Evolutionary conservation across 1,140 invertebrate species (phyloP).

Genomic region (Pomacea maculata): DNA sequence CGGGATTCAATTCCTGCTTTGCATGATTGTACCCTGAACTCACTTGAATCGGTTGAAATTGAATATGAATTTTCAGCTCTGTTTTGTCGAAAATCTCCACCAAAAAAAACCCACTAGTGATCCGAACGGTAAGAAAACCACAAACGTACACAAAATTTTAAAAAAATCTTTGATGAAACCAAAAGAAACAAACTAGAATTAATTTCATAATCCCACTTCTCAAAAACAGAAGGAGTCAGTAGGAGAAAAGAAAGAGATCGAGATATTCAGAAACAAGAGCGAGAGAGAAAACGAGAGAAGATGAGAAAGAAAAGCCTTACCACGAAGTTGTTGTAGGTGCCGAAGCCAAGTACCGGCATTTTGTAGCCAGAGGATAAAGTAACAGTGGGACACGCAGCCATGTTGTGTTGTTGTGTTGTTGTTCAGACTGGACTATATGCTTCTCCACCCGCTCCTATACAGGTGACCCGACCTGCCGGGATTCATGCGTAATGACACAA

Average conservation of each 20-base stretch:
- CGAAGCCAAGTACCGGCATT: background rate
- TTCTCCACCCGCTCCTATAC: background rate
- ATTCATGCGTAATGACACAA: too few species aligned
- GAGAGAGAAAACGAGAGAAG: constrained; percentile 5
- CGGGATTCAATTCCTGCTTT: too few species aligned
- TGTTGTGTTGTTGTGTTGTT: background rate
- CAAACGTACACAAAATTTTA: too few species aligned
- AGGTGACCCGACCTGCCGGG: background rate
- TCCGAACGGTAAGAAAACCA: too few species aligned
- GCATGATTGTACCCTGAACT: too few species aligned
- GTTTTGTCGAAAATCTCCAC: too few species aligned
- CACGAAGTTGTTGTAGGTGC: too few species aligned
- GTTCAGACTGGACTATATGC: background rate
- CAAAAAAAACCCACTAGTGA: too few species aligned
- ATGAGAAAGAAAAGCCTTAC: background rate
- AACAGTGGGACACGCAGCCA: background rate
- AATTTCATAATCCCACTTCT: background rate
- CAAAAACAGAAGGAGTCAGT: background rate
- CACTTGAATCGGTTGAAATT: too few species aligned
- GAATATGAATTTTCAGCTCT: too few species aligned
- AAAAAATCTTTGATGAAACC: too few species aligned
- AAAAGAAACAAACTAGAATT: too few species aligned
- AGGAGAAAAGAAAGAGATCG: background rate
- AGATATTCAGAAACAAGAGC: background rate
- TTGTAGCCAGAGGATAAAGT: background rate